Evolutionary conservation across 2,113 vertebrate genomes (phyloP).

Genomic region (Catharus bicknelli): DNA sequence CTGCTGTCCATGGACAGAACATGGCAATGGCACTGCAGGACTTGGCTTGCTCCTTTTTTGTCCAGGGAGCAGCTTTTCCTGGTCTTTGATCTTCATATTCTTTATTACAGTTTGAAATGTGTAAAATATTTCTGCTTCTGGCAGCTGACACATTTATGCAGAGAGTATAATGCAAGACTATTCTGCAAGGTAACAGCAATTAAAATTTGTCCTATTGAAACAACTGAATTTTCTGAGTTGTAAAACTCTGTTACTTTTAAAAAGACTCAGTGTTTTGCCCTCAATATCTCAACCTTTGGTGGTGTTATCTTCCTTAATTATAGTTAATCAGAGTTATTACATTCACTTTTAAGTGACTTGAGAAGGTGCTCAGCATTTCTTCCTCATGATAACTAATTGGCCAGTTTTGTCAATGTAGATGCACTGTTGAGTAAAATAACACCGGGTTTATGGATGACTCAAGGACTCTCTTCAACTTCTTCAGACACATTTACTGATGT

Average conservation of each 20-base stretch:
- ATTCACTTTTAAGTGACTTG: neutral
- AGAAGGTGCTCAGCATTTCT: neutral
- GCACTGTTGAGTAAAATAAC: neutral
- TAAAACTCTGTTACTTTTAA: neutral
- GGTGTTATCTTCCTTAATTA: neutral
- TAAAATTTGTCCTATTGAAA: neutral
- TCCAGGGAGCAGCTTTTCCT: slow-evolving; percentile 61
- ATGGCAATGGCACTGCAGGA: slow-evolving; percentile 38
- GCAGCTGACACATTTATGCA: slow-evolving; percentile 7
- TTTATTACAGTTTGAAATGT: neutral
- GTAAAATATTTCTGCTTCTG: slow-evolving; percentile 9
- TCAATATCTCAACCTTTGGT: neutral
- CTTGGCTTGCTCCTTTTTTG: slow-evolving; percentile 51
- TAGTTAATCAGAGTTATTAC: neutral
- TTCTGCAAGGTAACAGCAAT: neutral
- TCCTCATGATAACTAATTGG: neutral
- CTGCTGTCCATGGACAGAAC: slow-evolving; percentile 43
- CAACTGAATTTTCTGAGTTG: neutral
- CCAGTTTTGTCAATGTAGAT: neutral
- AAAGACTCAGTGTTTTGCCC: neutral
- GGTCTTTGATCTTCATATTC: slow-evolving; percentile 51
- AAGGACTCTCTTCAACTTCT: neutral
- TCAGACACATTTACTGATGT: neutral
- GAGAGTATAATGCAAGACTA: neutral
- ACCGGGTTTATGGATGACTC: neutral